Evolutionary conservation across 2,888 invertebrate species (phyloP), one percentile per base, ranked within the genome.

Genomic region (Polymixis lichenea): DNA sequence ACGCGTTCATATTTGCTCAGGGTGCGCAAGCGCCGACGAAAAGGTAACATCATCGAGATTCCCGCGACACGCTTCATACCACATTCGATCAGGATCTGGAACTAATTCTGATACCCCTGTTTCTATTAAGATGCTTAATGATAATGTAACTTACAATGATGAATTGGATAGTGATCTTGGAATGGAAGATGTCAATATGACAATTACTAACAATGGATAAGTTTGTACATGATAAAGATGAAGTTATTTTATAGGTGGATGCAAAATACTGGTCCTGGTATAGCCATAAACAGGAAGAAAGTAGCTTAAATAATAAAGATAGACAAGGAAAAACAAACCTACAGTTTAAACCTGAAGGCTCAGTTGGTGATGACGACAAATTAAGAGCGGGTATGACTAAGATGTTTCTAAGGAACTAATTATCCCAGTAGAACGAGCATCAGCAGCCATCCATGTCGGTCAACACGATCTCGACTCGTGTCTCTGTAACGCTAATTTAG

Each of bases 1-100:
- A 93, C 87, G 86, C 83, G 84, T 89, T 89, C 90, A 92, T 94
- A 92, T 94, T 94, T 93, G 91, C 92, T 88, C 91, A 91, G 89
- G 80, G 82, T 83, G 87, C 84, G 87, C 88, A 72, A 65, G 80
- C 83, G 85, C 83, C 85, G 73, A 77, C 72, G 80, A 82, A 80
- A 82, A 82, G 72, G 77, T 80, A 86, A 74, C 74, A 75, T 82
- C 68, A 71, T 62, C 28, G 72, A 73, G 83, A 65, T 62, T 82
- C 69, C 68, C 75, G 55, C 86, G 77, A 78, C 68, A 77, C 70
- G 82, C 84, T 75, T 87, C 86, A 87, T 88, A 82, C 75, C 76
- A 25, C 81, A 84, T 80, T 87, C 87, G 75, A 87, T 87, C 80
- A 72, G 74, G 77, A 78, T 28, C 79, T 87, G 86, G 79, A 87